Conservation (phyloP, 2,113 vertebrate genomes). For the Mastomys coucha region DNA sequence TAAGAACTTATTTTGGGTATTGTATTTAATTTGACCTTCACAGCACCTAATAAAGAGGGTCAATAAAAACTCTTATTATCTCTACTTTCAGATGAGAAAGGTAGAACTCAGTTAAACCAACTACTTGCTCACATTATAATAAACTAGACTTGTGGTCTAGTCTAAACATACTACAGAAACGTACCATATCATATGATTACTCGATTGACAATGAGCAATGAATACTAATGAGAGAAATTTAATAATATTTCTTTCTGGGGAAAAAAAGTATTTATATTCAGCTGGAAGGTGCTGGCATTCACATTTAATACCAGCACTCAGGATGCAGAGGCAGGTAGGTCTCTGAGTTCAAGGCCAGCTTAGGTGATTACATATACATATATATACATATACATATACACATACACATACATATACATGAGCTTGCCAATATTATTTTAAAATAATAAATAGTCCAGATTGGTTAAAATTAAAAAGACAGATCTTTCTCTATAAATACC, state of each 20-base stretch:
- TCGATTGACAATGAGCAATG: slow-evolving; percentile 11
- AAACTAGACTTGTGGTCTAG: neutral
- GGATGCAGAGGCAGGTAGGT: neutral
- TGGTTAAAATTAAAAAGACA: neutral
- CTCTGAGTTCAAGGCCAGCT: neutral
- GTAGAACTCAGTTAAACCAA: neutral
- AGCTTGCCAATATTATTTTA: neutral
- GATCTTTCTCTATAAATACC: neutral
- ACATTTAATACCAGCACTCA: neutral
- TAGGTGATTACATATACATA: too few relatives aligned
- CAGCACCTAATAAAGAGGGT: neutral
- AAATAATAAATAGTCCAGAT: neutral
- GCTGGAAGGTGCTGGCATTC: neutral
- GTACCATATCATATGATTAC: neutral
- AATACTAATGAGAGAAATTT: neutral
- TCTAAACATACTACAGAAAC: neutral
- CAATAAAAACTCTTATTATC: slow-evolving; percentile 7
- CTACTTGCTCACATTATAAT: neutral
- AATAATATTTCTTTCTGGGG: neutral
- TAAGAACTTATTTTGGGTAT: neutral
- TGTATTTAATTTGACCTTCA: slow-evolving; percentile 48
- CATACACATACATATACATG: fast-evolving
- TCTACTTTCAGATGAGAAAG: slow-evolving; percentile 40
- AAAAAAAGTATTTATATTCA: neutral
- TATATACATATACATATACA: too few relatives aligned